These are phyloP conservation scores for Gymnoscopelus braueri DNA, from an alignment of 2,797 vertebrate species.

Conservation along the genomic window DNA sequence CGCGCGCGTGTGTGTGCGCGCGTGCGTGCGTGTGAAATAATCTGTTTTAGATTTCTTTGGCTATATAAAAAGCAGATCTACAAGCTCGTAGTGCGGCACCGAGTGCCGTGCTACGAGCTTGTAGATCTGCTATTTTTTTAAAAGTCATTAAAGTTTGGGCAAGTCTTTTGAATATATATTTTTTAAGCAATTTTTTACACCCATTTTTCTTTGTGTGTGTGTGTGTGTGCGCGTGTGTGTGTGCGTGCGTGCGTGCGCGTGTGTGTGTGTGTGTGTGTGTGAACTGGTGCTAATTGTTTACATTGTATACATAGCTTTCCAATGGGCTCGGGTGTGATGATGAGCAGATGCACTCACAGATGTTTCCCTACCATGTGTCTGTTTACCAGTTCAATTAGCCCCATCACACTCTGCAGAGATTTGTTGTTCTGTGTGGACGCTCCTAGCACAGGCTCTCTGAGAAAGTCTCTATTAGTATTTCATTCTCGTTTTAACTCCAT, in stretches of 20 bases:
- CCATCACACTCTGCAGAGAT: constrained; percentile 48
- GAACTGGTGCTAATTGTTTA: constrained; percentile 52
- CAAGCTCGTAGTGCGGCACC: too few species aligned
- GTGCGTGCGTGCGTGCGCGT: too few species aligned
- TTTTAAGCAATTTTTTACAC: too few species aligned
- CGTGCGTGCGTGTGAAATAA: too few species aligned
- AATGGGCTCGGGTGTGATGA: constrained; percentile 28
- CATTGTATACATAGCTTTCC: constrained; percentile 52
- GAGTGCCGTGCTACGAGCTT: too few species aligned
- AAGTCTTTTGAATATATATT: too few species aligned
- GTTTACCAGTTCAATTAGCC: constrained; percentile 70
- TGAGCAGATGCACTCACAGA: constrained; percentile 70
- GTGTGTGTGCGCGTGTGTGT: constrained; percentile 39
- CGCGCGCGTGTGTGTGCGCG: constrained; percentile 16
- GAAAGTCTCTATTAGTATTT: constrained; percentile 35
- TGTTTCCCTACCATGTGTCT: constrained; percentile 64
- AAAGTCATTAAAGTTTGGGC: too few species aligned
- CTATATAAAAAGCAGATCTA: too few species aligned
- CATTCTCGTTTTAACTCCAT: neutral
- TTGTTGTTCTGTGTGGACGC: constrained; percentile 48
- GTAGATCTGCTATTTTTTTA: too few species aligned
- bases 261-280: constrained; percentile 14
- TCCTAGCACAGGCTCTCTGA: constrained; percentile 27
- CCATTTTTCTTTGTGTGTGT: constrained; percentile 14
- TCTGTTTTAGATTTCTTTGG: too few species aligned